Evolutionary conservation across 2,797 vertebrate species (phyloP).

Genomic region (Urophycis tenuis): DNA sequence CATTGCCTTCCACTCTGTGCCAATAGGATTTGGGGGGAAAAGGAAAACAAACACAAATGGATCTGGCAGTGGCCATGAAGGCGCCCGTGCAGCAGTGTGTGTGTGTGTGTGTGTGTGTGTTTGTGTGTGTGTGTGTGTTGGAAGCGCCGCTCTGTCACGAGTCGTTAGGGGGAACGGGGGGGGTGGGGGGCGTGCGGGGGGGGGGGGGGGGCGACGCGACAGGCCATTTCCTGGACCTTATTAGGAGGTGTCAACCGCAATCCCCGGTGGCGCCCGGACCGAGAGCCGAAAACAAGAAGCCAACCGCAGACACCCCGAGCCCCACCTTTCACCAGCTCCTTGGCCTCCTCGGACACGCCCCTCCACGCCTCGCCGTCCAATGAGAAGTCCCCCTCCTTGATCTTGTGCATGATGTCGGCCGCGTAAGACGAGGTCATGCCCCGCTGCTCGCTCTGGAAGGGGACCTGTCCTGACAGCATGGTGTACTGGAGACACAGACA

Average conservation of each 20-base stretch:
- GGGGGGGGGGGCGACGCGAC: not conserved
- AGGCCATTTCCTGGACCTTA: not conserved
- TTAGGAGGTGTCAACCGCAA: not conserved
- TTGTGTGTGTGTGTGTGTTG: too few relatives aligned
- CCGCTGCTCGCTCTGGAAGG: slow-evolving; percentile 79
- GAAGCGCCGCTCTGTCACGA: not conserved
- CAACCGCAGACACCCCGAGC: not conserved
- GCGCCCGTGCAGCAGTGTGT: not conserved
- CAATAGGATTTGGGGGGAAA: not conserved
- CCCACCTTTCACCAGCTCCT: slow-evolving; percentile 87
- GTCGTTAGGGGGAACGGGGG: not conserved
- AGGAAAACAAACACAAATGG: slow-evolving; percentile 11
- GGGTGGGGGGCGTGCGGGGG: not conserved
- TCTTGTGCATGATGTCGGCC: slow-evolving; percentile 89
- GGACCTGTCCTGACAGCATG: slow-evolving; percentile 91
- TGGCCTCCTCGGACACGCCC: slow-evolving; percentile 85
- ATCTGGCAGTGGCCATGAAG: not conserved
- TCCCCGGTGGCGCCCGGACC: not conserved
- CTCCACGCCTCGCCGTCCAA: slow-evolving; percentile 87
- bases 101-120: too few relatives aligned
- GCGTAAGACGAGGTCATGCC: slow-evolving; percentile 80
- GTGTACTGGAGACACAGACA: slow-evolving; percentile 74
- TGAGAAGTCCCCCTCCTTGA: slow-evolving; percentile 88
- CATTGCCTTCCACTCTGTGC: not conserved
- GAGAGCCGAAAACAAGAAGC: not conserved